Percentiles rank a stretch among this genome's conserved stretches.
Evolutionary conservation across 2,888 invertebrate species (phyloP).

Genomic region (Sipha maydis): DNA sequence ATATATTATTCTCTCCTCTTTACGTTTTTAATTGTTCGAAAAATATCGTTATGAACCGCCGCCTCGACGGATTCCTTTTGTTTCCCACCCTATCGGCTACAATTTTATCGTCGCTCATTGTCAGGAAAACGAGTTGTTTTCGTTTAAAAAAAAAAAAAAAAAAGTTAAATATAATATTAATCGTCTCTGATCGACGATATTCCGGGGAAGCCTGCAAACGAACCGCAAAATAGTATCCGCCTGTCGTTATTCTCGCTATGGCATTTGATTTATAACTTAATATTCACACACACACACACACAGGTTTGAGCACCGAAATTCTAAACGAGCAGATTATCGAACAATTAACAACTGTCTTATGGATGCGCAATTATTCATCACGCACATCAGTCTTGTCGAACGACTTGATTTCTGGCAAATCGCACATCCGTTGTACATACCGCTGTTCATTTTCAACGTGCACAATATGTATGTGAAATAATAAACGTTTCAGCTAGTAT

Average conservation of each 20-base stretch:
- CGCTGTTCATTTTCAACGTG: too few species aligned
- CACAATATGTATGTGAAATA: not conserved
- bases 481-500: not conserved
- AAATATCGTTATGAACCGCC: slow-evolving; percentile 39
- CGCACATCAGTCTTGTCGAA: not conserved
- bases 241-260: not conserved
- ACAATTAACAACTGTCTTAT: not conserved
- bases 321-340: not conserved
- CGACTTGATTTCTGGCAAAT: not conserved
- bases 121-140: slow-evolving; percentile 30
- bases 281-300: too few species aligned
- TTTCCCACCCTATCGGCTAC: not conserved
- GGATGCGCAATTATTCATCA: not conserved
- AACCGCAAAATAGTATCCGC: not conserved
- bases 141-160: not conserved
- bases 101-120: slow-evolving; percentile 40
- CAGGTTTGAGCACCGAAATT: not conserved
- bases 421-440: not conserved
- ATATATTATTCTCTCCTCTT: slow-evolving; percentile 19
- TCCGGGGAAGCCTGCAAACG: not conserved
- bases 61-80: slow-evolving; percentile 24
- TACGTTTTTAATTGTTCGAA: slow-evolving; percentile 47
- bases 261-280: not conserved
- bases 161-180: not conserved
- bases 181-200: not conserved